phyloP scores from a whole-genome alignment of 1,140 invertebrate species.

The Drosophila bocqueti region DNA sequence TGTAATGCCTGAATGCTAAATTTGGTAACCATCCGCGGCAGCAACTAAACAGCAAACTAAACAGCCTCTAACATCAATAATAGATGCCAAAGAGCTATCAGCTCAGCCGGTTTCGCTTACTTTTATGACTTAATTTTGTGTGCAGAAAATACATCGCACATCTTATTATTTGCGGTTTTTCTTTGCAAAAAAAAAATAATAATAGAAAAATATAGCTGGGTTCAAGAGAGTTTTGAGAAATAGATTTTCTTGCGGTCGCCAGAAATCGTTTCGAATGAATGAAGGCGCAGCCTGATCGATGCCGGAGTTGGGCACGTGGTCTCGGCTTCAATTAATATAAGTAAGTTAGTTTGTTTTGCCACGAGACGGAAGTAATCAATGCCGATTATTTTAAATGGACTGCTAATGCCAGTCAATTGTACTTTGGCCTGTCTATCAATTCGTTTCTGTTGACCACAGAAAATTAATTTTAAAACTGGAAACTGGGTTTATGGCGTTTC shows the following conservation, averaged over 20 bases:
- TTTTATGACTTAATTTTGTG: slow-evolving; percentile 55
- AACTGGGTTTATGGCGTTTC: slow-evolving; percentile 4
- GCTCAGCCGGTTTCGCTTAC: slow-evolving; percentile 40
- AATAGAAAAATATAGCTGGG: background rate
- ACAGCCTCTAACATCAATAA: slow-evolving; percentile 57
- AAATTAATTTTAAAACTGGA: slow-evolving; percentile 23
- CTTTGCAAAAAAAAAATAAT: slow-evolving; percentile 25
- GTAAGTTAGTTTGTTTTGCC: slow-evolving; percentile 43
- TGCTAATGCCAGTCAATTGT: slow-evolving; percentile 47
- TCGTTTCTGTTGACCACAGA: slow-evolving; percentile 16
- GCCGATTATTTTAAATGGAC: slow-evolving; percentile 51
- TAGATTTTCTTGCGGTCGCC: slow-evolving; percentile 64
- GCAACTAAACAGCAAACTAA: slow-evolving; percentile 30
- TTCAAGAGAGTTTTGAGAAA: slow-evolving; percentile 67
- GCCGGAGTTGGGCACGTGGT: slow-evolving; percentile 40
- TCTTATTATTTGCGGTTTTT: slow-evolving; percentile 48
- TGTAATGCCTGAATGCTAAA: slow-evolving; percentile 51
- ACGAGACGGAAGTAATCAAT: slow-evolving; percentile 53
- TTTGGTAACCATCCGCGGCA: slow-evolving; percentile 43
- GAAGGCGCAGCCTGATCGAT: slow-evolving; percentile 27
- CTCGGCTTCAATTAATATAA: slow-evolving; percentile 38
- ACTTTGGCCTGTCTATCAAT: slow-evolving; percentile 18
- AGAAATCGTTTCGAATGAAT: slow-evolving; percentile 15
- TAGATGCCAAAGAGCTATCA: slow-evolving; percentile 41
- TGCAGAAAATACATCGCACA: slow-evolving; percentile 12